A percentile compares a stretch with the other conserved stretches of the same genome.
These are phyloP conservation scores for Plumapathes pennacea DNA, from an alignment of 92 coral and sea anemone genomes.

Conservation along the genomic window DNA sequence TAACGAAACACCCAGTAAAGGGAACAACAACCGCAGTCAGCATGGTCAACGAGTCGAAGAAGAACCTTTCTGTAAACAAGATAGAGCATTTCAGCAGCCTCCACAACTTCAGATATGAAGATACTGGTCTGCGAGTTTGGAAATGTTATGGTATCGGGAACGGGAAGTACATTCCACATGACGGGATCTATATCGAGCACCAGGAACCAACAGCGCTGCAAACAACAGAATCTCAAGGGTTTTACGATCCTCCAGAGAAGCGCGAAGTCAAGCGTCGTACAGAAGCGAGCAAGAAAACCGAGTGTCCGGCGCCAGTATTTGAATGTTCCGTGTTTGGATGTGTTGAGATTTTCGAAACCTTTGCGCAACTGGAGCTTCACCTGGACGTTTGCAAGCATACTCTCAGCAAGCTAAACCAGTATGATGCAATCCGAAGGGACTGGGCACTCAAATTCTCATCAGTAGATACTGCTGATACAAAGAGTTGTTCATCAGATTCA, in stretches of 20 bases:
- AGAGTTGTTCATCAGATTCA: slow-evolving; percentile 2
- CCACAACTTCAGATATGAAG: slow-evolving; percentile 63
- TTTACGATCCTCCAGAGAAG: slow-evolving; percentile 37
- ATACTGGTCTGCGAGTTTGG: slow-evolving; percentile 62
- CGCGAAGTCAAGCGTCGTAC: slow-evolving; percentile 25
- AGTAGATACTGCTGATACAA: slow-evolving; percentile 22
- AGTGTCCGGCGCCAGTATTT: slow-evolving; percentile 29
- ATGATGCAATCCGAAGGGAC: slow-evolving; percentile 57
- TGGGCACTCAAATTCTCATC: slow-evolving; percentile 67
- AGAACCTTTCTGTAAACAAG: slow-evolving; percentile 33
- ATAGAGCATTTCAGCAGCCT: slow-evolving; percentile 42
- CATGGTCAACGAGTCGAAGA: slow-evolving; percentile 47
- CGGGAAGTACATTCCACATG: slow-evolving; percentile 48
- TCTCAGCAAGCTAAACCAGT: slow-evolving; percentile 32
- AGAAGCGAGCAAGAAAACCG: slow-evolving; percentile 14
- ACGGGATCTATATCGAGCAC: slow-evolving; percentile 19
- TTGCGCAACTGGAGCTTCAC: slow-evolving; percentile 55
- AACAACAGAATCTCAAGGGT: slow-evolving; percentile 27
- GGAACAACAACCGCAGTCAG: slow-evolving; percentile 74
- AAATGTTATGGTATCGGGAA: slow-evolving; percentile 61
- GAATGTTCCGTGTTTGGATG: slow-evolving; percentile 60
- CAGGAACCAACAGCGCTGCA: slow-evolving; percentile 58
- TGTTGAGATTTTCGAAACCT: slow-evolving; percentile 45
- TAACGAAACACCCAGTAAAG: slow-evolving; percentile 64
- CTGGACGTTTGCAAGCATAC: slow-evolving; percentile 65